Evolutionary conservation across 2,888 invertebrate species (phyloP).

Genomic region (Elgonia sp.): DNA sequence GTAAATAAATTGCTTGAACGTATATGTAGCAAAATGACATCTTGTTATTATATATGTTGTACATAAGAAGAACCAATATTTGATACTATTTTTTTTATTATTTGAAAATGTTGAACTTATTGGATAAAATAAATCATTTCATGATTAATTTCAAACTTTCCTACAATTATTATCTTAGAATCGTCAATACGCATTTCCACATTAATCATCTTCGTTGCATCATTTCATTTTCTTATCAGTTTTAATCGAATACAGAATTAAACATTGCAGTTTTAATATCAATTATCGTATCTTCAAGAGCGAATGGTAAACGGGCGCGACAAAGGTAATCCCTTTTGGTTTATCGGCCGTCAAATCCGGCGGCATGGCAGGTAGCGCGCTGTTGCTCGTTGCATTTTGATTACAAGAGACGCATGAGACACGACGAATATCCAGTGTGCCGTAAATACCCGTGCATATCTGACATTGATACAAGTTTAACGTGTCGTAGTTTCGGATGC

Average conservation of each 20-base stretch:
- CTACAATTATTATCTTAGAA: too few relatives aligned
- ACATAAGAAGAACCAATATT: too few relatives aligned
- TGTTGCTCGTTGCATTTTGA: slow-evolving; percentile 74
- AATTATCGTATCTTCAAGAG: slow-evolving; percentile 61
- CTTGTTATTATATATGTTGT: too few relatives aligned
- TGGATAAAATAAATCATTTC: too few relatives aligned
- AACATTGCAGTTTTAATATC: slow-evolving; percentile 41
- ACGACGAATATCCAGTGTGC: slow-evolving; percentile 69
- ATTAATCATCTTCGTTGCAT: too few relatives aligned
- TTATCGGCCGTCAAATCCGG: slow-evolving; percentile 74
- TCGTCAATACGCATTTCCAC: too few relatives aligned
- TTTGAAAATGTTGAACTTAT: too few relatives aligned
- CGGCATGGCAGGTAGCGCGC: slow-evolving; percentile 63
- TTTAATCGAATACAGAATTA: background rate
- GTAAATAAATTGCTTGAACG: too few relatives aligned
- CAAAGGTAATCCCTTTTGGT: slow-evolving; percentile 71
- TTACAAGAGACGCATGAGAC: slow-evolving; percentile 73
- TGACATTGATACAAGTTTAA: slow-evolving; percentile 76
- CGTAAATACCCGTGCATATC: slow-evolving; percentile 78
- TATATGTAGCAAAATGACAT: too few relatives aligned
- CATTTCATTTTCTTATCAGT: too few relatives aligned
- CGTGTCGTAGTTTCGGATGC: slow-evolving; percentile 74
- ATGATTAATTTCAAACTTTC: too few relatives aligned
- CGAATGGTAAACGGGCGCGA: slow-evolving; percentile 49
- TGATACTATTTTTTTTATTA: too few relatives aligned